phyloP scores from a whole-genome alignment of 2,797 vertebrate genomes.

The Mormyrops boulengeri region DNA sequence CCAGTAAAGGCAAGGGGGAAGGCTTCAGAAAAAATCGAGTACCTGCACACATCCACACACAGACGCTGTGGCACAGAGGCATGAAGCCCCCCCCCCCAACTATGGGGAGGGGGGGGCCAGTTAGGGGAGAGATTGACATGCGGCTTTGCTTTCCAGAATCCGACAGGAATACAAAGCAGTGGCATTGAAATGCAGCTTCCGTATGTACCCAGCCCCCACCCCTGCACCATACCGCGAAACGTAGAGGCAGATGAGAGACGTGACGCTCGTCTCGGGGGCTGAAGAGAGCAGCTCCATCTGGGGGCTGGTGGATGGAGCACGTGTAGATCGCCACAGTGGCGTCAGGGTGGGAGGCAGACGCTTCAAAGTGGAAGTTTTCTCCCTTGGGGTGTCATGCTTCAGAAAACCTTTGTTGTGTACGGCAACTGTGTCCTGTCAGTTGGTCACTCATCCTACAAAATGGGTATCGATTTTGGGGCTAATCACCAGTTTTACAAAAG shows the following conservation, averaged over 20 bases:
- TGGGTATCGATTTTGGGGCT: background rate
- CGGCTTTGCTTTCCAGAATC: background rate
- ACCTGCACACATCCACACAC: background rate
- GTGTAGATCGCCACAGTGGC: background rate
- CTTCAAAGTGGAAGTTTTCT: background rate
- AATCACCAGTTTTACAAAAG: background rate
- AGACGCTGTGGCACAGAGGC: background rate
- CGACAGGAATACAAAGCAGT: background rate
- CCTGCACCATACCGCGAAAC: background rate
- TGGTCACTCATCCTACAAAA: background rate
- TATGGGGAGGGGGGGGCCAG: background rate
- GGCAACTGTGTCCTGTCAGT: background rate
- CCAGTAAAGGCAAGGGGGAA: background rate
- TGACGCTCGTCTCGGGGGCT: background rate
- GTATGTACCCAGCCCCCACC: background rate
- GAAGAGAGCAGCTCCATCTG: background rate
- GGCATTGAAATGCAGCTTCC: background rate
- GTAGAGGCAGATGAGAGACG: background rate
- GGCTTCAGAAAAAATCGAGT: background rate
- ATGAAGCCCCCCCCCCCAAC: background rate
- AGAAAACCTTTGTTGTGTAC: background rate
- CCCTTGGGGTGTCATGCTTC: background rate
- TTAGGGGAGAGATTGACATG: slow-evolving; percentile 8
- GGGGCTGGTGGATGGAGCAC: background rate
- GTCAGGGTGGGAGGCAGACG: background rate